phyloP scores from a whole-genome alignment of 2,113 vertebrate genomes.

The Onychostoma macrolepis region DNA sequence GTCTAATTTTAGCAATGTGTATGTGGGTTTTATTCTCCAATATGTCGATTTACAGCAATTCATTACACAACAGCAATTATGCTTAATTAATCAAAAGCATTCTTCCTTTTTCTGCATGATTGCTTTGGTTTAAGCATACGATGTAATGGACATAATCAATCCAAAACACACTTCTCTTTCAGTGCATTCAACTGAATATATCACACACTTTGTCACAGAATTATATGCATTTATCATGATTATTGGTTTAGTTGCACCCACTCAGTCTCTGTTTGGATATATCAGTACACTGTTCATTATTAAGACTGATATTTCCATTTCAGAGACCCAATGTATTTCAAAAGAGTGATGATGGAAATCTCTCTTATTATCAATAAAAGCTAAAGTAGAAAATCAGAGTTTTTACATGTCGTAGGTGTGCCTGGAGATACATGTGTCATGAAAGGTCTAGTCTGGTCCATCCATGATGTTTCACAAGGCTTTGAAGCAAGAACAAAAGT shows the following conservation, averaged over 20 bases:
- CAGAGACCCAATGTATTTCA: background rate
- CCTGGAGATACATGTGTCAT: background rate
- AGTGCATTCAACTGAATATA: conserved; percentile 1
- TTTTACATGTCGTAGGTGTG: background rate
- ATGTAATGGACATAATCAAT: conserved; percentile 1
- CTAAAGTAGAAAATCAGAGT: background rate
- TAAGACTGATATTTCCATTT: background rate
- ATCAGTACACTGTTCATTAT: conserved; percentile 16
- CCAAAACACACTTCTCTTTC: conserved; percentile 18
- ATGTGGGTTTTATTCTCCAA: conserved; percentile 2
- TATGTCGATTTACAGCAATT: conserved; percentile 29
- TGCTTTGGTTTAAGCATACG: background rate
- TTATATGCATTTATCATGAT: conserved; percentile 33
- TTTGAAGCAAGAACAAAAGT: conserved; percentile 26
- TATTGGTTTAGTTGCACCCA: conserved; percentile 28
- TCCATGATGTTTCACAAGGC: background rate
- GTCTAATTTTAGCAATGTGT: background rate
- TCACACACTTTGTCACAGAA: conserved; percentile 11
- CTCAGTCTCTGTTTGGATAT: conserved; percentile 21
- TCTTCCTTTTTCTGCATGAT: conserved; percentile 22
- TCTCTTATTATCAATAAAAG: background rate
- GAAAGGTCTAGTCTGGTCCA: background rate
- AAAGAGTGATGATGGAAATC: background rate
- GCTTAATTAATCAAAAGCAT: conserved; percentile 21
- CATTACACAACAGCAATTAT: conserved; percentile 40